Percentiles rank a stretch among this genome's conserved stretches.
Evolutionary conservation across 2,113 vertebrate species (phyloP).

Genomic region (Nesospiza acunhae): DNA sequence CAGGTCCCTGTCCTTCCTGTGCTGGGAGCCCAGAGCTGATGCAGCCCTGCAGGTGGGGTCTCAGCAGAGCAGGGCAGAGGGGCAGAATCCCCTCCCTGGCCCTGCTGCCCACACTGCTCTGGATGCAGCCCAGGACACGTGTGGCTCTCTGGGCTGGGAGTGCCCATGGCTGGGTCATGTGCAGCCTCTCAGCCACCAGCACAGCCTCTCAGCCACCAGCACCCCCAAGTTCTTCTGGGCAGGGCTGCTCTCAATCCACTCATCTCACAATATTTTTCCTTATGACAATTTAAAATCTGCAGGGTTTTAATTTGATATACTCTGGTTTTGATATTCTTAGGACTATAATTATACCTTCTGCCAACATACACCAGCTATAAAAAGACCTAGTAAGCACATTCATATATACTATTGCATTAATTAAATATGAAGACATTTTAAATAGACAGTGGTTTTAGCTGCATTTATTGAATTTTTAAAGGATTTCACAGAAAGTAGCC

Average conservation of each 20-base stretch:
- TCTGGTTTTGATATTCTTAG: neutral
- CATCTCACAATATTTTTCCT: neutral
- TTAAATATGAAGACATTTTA: neutral
- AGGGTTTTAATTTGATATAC: neutral
- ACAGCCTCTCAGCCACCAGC: neutral
- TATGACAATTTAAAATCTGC: neutral
- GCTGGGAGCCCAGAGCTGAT: neutral
- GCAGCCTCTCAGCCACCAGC: neutral
- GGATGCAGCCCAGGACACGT: neutral
- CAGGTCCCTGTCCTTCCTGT: neutral
- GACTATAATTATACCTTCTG: neutral
- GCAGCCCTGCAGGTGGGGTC: neutral
- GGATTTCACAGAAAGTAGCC: neutral
- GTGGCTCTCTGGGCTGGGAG: neutral
- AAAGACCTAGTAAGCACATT: neutral
- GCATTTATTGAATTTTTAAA: neutral
- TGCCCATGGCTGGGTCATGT: neutral
- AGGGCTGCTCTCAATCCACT: neutral
- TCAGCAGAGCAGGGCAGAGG: neutral
- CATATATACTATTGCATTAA: neutral
- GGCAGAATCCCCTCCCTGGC: neutral
- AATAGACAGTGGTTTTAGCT: neutral
- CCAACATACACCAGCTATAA: neutral
- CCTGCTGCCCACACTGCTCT: neutral
- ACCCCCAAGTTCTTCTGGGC: fast-evolving